Base-by-base conservation (phyloP, 2,113 vertebrate genomes). In the Chroicocephalus ridibundus region DNA sequence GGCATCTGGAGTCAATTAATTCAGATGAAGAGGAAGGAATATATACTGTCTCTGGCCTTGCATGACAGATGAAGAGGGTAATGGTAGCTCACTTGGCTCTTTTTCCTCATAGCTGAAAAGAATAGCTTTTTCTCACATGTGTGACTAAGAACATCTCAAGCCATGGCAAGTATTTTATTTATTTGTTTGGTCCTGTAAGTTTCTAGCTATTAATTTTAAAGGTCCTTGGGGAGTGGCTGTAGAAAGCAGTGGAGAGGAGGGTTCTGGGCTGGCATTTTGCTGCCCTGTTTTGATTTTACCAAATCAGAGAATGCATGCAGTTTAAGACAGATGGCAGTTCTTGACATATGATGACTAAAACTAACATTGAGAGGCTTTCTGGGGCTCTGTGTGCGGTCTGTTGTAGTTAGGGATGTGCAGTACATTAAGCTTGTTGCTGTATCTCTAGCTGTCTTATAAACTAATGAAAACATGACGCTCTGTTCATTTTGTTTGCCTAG, bases 1-100 rank as follows among this genome's bases (percentile, higher is more conserved):
- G 51, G 46, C 85, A 96, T 62, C 90, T 94, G 93, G 70, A 93
- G 42, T 62, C 42, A 86, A 64, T 95, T 92, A 90, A 71, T 16
- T 71, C 5, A 10, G 40, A 90, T 88, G 77, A 88, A 70, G 32
- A 86, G 13, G 60, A 68, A 80, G 55, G 24, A 88, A 40, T 42
- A 34, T 18, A 40, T 32, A 24, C 14, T 29, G 16, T 40, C n/a
- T 91, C 24, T 66, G 19, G 54, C 15, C 9, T 55, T 84, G 5
- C 1, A 7, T 19, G 13, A 3, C 11, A n/a, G 78, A 20, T 79
- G 34, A 27, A 36, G 34, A 21, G 14, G 6, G 11, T 71, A 16
- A 8, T 62, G 44, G 27, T 5, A 11, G 36, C 47, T 92, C 2
- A 2, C 3, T 86, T 80, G 10, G 2, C 2, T 88, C 3, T 64